These are phyloP conservation scores for Brachystomella parvula DNA, from an alignment of 1,140 invertebrate genomes.

Conservation along the genomic window DNA sequence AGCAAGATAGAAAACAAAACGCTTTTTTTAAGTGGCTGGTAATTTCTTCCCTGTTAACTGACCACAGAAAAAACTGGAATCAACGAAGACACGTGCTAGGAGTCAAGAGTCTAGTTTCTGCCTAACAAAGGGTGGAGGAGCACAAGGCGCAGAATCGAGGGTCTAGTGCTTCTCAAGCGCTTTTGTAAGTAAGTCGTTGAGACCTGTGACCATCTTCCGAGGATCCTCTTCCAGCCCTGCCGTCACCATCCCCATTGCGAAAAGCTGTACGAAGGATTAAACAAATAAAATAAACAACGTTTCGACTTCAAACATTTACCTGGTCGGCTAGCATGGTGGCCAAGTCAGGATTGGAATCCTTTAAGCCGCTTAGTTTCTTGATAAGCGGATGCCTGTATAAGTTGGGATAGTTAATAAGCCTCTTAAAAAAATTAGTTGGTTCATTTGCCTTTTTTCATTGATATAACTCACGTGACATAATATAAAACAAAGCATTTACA, in stretches of 20 bases:
- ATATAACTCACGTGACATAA: neutral
- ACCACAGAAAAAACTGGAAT: too few species aligned
- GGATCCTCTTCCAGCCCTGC: slow-evolving; percentile 92
- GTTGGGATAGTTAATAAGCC: too few species aligned
- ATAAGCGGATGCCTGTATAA: slow-evolving; percentile 73
- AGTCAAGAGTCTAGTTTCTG: too few species aligned
- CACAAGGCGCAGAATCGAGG: slow-evolving; percentile 44
- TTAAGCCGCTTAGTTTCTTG: slow-evolving; percentile 72
- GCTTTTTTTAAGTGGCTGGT: too few species aligned
- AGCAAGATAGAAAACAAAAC: too few species aligned
- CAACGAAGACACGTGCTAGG: too few species aligned
- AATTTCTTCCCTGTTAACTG: too few species aligned
- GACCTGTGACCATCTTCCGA: slow-evolving; percentile 65
- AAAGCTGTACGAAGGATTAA: slow-evolving; percentile 55
- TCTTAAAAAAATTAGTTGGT: neutral
- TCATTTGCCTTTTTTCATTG: slow-evolving; percentile 2
- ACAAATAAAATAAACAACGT: slow-evolving; percentile 12
- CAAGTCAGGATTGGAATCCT: slow-evolving; percentile 63
- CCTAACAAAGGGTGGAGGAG: too few species aligned
- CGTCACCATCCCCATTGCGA: slow-evolving; percentile 87
- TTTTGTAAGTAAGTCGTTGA: slow-evolving; percentile 78
- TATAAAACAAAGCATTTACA: neutral
- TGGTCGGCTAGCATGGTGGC: slow-evolving; percentile 79
- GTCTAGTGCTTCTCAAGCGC: slow-evolving; percentile 70
- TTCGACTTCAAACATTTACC: slow-evolving; percentile 44